phyloP scores from a whole-genome alignment of 53 echinoderm and acorn worm genomes.

The Patiria pectinifera region DNA sequence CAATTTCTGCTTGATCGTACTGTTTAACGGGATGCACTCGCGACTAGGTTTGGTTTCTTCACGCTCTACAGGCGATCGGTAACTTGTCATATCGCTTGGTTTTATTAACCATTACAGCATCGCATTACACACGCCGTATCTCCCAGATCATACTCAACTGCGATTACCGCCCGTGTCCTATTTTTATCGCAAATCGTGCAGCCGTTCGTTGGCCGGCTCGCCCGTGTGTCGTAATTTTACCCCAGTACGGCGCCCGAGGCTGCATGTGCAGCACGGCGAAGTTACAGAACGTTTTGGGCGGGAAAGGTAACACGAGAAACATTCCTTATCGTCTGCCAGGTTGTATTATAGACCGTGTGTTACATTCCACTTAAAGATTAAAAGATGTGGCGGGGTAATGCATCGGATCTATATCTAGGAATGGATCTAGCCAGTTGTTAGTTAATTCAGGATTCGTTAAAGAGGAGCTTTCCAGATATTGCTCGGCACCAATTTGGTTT shows the following conservation, averaged over 20 bases:
- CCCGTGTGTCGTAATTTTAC: constrained; percentile 30
- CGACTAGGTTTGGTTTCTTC: neutral
- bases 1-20: neutral
- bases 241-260: constrained; percentile 25
- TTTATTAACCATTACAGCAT: neutral
- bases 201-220: neutral
- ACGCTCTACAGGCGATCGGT: neutral
- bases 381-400: neutral
- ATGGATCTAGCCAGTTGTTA: too few relatives aligned
- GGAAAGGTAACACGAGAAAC: constrained; percentile 35
- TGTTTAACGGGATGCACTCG: neutral
- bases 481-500: too few relatives aligned
- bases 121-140: neutral
- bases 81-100: neutral
- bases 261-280: neutral
- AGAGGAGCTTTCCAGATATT: too few relatives aligned
- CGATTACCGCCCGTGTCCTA: neutral
- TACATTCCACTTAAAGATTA: neutral
- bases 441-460: too few relatives aligned
- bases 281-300: constrained; percentile 12
- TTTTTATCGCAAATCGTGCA: neutral
- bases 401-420: neutral
- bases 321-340: constrained; percentile 5
- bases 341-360: constrained; percentile 1
- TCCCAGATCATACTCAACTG: neutral